These are phyloP conservation scores for Prosopocoilus inquinatus DNA, from an alignment of 2,888 invertebrate genomes.

Conservation along the genomic window DNA sequence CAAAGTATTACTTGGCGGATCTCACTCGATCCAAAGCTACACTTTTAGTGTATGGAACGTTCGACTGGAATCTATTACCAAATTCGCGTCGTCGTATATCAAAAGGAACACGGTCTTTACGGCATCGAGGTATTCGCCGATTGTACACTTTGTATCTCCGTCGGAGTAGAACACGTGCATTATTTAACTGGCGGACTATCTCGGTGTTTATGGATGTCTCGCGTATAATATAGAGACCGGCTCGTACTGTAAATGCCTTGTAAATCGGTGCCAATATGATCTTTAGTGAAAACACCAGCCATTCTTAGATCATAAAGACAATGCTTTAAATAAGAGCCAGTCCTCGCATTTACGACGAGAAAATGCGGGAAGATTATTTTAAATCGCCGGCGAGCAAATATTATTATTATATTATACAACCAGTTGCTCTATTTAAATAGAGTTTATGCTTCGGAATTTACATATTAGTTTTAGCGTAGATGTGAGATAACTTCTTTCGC, in stretches of 20 bases:
- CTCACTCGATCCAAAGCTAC: not conserved
- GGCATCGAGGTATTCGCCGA: slow-evolving; percentile 16
- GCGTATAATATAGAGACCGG: slow-evolving; percentile 33
- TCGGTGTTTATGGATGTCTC: slow-evolving; percentile 33
- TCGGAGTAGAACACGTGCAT: not conserved
- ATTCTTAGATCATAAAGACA: slow-evolving; percentile 13
- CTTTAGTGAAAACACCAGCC: slow-evolving; percentile 36
- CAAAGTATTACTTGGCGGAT: slow-evolving; percentile 3
- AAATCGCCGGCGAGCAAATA: slow-evolving; percentile 8
- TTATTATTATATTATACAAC: too few relatives aligned
- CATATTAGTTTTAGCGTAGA: too few relatives aligned
- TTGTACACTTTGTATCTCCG: slow-evolving; percentile 10
- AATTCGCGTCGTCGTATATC: slow-evolving; percentile 32
- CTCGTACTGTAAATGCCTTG: slow-evolving; percentile 37
- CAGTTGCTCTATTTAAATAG: too few relatives aligned
- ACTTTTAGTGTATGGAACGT: slow-evolving; percentile 5
- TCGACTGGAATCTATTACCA: slow-evolving; percentile 29
- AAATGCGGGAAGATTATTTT: slow-evolving; percentile 9
- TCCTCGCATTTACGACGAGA: not conserved
- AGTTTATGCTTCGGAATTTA: too few relatives aligned
- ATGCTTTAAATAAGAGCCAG: slow-evolving; percentile 9
- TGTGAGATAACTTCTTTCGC: too few relatives aligned
- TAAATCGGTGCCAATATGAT: slow-evolving; percentile 42
- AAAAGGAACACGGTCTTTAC: slow-evolving; percentile 26
- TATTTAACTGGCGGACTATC: slow-evolving; percentile 23